Evolutionary conservation across 2,113 vertebrate species (phyloP), one percentile per base, ranked within the genome.

Genomic region (Mormyrus lacerda): DNA sequence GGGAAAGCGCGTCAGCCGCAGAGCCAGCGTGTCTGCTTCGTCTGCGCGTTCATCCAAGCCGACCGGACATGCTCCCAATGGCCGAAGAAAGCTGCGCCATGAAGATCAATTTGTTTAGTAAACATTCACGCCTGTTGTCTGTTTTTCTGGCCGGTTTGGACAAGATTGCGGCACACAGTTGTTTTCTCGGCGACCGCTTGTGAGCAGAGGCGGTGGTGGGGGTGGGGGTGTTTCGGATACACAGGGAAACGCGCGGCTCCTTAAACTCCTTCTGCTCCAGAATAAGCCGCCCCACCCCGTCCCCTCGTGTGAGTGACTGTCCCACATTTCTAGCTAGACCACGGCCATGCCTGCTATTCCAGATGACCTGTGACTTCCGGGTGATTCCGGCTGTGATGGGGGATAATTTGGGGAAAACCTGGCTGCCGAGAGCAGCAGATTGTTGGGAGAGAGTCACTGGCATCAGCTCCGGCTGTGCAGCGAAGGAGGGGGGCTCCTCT

Each of bases 331-430:
- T 31, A 69, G 8, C n/a, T 7, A 21, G 84, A 86, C 84, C 84
- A 39, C 15, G 2, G 76, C 50, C 42, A 84, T 51, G 39, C 51
- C 50, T 79, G 42, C 76, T 42, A 84, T 79, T 65, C 53, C 42
- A 79, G 55, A 61, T 50, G 45, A 79, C 88, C 82, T 89, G 88
- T 47, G 88, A 55, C 88, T 61, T 89, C 50, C 44, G n/a, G 51
- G 51, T 35, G 50, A 53, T 79, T 88, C 76, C 19, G n/a, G 88
- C 76, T 45, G 27, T 45, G 50, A 55, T 47, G 4, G 0, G 48
- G 21, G 5, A 47, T 44, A 82, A 85, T 55, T 83, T 69, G 15
- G 79, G 48, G 10, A 44, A 83, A 89, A 42, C 35, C 15, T 42
- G 69, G 31, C 6, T 42, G 76, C 50, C 0, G 79, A 47, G 39